Evolutionary conservation across 2,888 invertebrate species (phyloP), one percentile per base, ranked within the genome.

Genomic region (Torymus texanus): DNA sequence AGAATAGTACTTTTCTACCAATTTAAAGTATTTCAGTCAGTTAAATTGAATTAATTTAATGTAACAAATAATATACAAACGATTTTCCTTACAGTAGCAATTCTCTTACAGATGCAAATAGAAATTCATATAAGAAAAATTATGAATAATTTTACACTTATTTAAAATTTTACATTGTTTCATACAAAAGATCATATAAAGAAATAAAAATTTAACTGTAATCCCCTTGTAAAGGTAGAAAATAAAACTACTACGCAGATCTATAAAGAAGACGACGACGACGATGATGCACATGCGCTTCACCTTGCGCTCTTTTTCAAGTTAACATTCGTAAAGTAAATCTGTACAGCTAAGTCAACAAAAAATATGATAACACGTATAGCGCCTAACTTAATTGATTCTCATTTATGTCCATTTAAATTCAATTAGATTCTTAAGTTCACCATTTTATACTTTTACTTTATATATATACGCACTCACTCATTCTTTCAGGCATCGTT

Each of bases 301-400:
- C 41, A 58, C 16, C 53, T 76, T 51, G 71, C 79, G 78, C 67
- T 67, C 83, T 72, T 82, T 82, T 79, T 83, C 81, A 76, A 83
- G 82, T 83, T 83, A 84, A 84, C 83, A 84, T 83, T 83, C 84
- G 83, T 84, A 84, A 83, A 85, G 83, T 82, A 84, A 85, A 86
- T 84, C 83, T 86, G 84, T 85, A 86, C 85, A 86, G 82, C 83
- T 83, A 83, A 84, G 82, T 83, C 81, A 85, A 85, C 84, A 83
- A 84, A 84, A 83, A 83, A 83, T 83, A 84, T 83, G 59, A 79
- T 82, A 81, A 83, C 79, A 84, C 81, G 73, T 81, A 79, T 82
- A 82, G 82, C 75, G 75, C 59, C 77, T 77, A 82, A 80, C 74
- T 79, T 70, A 79, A 59, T 61, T 75, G 63, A 77, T 79, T 76